phyloP scores from a whole-genome alignment of 2,113 vertebrate species.

The Microtus richardsoni region DNA sequence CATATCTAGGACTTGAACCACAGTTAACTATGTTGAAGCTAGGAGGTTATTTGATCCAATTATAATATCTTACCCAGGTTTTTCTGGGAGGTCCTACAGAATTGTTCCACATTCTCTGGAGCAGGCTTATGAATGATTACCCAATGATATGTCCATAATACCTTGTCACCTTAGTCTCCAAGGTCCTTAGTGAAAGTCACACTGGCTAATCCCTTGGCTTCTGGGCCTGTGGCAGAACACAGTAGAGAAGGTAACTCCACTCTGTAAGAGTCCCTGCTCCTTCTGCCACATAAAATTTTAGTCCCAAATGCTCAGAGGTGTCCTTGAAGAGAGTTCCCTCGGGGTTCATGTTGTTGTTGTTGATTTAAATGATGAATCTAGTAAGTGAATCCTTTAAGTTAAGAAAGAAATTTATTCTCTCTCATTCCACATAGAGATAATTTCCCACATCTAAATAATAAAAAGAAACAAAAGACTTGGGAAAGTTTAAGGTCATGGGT shows the following conservation, averaged over 20 bases:
- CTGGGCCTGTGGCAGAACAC: neutral
- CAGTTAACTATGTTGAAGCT: neutral
- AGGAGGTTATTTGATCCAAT: neutral
- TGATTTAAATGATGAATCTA: neutral
- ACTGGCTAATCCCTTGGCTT: too few relatives aligned
- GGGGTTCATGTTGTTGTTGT: neutral
- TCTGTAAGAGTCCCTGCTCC: neutral
- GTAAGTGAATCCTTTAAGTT: neutral
- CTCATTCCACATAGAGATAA: neutral
- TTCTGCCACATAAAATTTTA: neutral
- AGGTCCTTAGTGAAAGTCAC: neutral
- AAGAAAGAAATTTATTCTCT: neutral
- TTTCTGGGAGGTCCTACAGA: neutral
- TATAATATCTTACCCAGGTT: too few relatives aligned
- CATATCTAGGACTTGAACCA: neutral
- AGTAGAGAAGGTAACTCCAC: too few relatives aligned
- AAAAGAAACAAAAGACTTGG: neutral
- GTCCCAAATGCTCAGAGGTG: neutral
- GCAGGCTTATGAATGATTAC: neutral
- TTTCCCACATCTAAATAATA: neutral
- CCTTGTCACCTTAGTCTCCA: neutral
- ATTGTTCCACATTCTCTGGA: neutral
- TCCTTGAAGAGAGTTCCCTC: neutral
- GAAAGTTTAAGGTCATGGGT: neutral
- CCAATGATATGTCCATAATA: neutral